Conservation (phyloP, 2,113 vertebrate species). For the Zosterops japonicus region DNA sequence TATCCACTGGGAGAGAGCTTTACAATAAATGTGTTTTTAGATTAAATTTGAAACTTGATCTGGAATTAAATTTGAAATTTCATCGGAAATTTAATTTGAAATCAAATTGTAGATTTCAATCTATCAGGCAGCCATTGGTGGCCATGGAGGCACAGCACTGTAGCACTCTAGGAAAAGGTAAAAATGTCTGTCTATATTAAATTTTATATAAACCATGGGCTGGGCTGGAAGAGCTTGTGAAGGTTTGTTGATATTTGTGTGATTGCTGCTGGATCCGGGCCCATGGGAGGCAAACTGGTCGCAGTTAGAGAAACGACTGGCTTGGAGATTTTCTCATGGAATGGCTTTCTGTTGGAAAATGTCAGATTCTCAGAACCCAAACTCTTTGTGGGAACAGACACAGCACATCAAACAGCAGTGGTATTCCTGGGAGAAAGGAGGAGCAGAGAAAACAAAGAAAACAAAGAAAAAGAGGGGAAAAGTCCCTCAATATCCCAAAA, state of each 20-base stretch:
- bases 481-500: background rate
- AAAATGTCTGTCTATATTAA: background rate
- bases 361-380: background rate
- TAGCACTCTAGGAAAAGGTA: background rate
- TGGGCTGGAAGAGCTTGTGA: background rate
- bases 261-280: slow-evolving; percentile 24
- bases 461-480: background rate
- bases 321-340: slow-evolving; percentile 29
- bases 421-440: background rate
- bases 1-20: background rate
- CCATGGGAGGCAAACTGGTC: background rate
- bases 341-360: slow-evolving; percentile 2
- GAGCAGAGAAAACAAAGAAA: background rate
- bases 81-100: background rate
- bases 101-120: background rate
- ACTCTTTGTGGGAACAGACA: background rate
- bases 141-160: background rate
- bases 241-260: background rate
- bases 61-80: background rate
- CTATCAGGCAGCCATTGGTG: background rate
- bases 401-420: background rate
- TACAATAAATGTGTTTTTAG: background rate
- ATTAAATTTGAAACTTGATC: background rate
- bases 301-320: background rate
- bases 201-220: background rate